phyloP scores from a whole-genome alignment of 2,888 invertebrate genomes.

The Ametastegia equiseti region DNA sequence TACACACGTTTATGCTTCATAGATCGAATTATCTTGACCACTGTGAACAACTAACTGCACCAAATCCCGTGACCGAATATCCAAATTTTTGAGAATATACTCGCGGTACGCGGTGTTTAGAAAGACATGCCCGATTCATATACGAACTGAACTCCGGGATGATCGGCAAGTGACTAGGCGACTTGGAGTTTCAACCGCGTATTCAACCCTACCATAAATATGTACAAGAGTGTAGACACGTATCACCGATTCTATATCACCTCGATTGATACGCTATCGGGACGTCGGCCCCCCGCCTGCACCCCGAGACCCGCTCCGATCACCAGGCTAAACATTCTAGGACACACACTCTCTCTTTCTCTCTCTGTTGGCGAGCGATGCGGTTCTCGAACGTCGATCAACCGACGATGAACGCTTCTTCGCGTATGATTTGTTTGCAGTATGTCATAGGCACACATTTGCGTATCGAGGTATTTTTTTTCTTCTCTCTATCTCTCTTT shows the following conservation, averaged over 20 bases:
- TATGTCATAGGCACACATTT: neutral
- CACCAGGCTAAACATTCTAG: constrained; percentile 32
- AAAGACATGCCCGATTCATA: neutral
- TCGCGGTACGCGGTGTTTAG: neutral
- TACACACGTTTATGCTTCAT: neutral
- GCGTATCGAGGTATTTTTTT: too few species aligned
- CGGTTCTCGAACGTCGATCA: constrained; percentile 22
- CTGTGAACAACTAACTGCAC: neutral
- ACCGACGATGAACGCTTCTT: neutral
- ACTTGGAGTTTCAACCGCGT: neutral
- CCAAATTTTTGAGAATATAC: neutral
- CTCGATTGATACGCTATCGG: constrained; percentile 68
- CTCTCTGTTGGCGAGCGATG: neutral
- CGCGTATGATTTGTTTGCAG: neutral
- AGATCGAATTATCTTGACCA: neutral
- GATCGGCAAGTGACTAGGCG: constrained; percentile 4
- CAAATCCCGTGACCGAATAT: neutral
- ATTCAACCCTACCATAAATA: constrained; percentile 25
- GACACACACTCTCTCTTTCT: too few species aligned
- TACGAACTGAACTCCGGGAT: neutral
- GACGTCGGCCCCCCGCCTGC: constrained; percentile 49
- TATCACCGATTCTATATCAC: constrained; percentile 68
- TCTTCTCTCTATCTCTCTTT: too few species aligned
- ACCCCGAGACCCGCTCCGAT: constrained; percentile 13
- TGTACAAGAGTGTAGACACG: constrained; percentile 11